Base-by-base conservation (phyloP, 1,140 invertebrate species). In the Potamilus streckersoni region DNA sequence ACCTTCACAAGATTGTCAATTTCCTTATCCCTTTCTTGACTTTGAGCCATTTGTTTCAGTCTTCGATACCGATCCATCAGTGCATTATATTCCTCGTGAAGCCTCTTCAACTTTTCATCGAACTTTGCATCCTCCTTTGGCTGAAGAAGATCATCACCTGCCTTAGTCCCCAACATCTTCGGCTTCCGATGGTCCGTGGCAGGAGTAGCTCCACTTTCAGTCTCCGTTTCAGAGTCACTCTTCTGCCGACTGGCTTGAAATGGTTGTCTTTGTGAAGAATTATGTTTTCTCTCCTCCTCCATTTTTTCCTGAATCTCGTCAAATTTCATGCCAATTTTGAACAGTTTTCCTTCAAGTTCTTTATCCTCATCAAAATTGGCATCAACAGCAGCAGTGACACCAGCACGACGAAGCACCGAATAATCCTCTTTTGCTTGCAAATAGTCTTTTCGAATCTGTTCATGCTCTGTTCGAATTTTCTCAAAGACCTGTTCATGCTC, bases 241-340 rank as follows among this genome's bases (percentile, higher is more conserved):
- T 71, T 69, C 70, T 58, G 60, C 49, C 78, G 73, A 15, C 77
- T 81, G n/a, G 73, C 62, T 70, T 87, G 84, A 75, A 87, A 89
- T 16, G 88, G 88, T 49, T 82, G 81, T 38, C 87, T 73, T 65
- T 83, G 73, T 19, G 82, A 79, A 4, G 80, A 73, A 63, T 83
- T 85, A 60, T 85, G 74, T 72, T 84, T 84, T 27, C 83, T 60
- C 71, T 87, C 86, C 20, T 79, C 82, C 15, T 88, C 85, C 19
- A 88, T 84, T 73, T 79, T 81, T 67, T 86, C 85, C 69, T 88
- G 85, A 73, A 89, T 81, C 72, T 86, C 86, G 78, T 89, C 88
- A 78, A 89, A 85, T 66, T 83, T 86, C 88, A 89, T 88, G 14
- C 87, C 86, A 16, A 89, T 75, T 67, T 83, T 81, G 72, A 88